These are phyloP conservation scores for Adelges cooleyi DNA, from an alignment of 1,140 invertebrate genomes.

Conservation along the genomic window DNA sequence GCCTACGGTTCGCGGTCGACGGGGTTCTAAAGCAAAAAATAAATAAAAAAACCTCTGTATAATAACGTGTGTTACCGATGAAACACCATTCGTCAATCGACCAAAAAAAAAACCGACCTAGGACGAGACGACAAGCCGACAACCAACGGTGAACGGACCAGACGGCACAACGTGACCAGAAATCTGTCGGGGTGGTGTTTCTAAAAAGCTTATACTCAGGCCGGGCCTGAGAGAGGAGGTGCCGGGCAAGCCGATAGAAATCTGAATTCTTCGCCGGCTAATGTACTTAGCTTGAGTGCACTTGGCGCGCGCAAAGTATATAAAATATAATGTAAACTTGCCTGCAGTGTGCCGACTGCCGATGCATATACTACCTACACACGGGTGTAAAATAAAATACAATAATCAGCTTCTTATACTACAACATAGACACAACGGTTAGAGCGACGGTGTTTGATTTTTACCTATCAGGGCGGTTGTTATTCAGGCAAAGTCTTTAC, in stretches of 20 bases:
- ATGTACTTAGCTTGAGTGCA: constrained; percentile 19
- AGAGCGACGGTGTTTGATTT: constrained; percentile 23
- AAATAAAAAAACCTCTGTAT: not conserved
- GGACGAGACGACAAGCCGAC: not conserved
- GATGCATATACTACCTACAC: too few species aligned
- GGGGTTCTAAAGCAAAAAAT: too few species aligned
- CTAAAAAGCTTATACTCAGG: not conserved
- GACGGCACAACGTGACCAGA: constrained; percentile 12
- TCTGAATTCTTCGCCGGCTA: not conserved
- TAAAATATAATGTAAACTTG: not conserved
- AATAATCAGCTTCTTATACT: constrained; percentile 11
- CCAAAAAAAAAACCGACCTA: too few species aligned
- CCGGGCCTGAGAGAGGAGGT: too few species aligned
- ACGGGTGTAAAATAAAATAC: constrained; percentile 5
- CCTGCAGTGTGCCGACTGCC: too few species aligned
- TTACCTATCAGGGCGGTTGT: too few species aligned
- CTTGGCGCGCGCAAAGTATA: constrained; percentile 14
- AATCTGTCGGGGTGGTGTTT: not conserved
- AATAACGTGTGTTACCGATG: not conserved
- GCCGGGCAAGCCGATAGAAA: not conserved
- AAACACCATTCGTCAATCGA: constrained; percentile 25
- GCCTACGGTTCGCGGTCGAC: too few species aligned
- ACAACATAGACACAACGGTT: not conserved
- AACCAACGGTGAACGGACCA: constrained; percentile 15
- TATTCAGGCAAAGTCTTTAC: too few species aligned